Percentiles rank a stretch among this genome's conserved stretches.
Evolutionary conservation across 1,140 invertebrate genomes (phyloP).

Genomic region (Antheraea pernyi): DNA sequence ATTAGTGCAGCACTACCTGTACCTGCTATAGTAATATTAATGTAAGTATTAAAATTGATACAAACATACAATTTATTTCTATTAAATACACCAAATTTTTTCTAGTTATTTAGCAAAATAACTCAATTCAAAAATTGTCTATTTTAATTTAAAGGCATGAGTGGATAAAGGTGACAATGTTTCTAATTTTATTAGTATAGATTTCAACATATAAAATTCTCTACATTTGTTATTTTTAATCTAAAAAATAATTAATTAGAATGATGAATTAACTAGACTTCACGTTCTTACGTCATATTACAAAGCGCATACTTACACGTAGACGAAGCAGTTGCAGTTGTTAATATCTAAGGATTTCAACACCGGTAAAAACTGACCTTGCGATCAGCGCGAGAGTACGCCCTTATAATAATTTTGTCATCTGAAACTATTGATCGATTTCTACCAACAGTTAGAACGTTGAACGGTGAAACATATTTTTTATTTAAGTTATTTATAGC

Average conservation of each 20-base stretch:
- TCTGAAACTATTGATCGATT: conserved; percentile 41
- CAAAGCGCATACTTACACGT: conserved; percentile 31
- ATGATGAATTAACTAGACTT: too few species aligned
- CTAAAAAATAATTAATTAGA: too few species aligned
- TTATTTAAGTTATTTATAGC: conserved; percentile 26
- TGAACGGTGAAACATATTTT: conserved; percentile 58
- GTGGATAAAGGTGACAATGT: too few species aligned
- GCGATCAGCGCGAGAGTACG: conserved; percentile 44
- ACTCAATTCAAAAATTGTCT: too few species aligned
- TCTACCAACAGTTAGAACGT: conserved; percentile 51
- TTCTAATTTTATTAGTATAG: too few species aligned
- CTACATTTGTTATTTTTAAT: too few species aligned
- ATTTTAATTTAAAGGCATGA: too few species aligned
- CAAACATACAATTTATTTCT: too few species aligned
- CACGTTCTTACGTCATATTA: neutral
- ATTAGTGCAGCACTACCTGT: conserved; percentile 71
- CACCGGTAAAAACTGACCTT: conserved; percentile 61
- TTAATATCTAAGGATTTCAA: conserved; percentile 38
- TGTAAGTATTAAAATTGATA: conserved; percentile 52
- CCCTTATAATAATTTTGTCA: conserved; percentile 56
- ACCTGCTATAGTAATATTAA: conserved; percentile 69
- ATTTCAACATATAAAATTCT: too few species aligned
- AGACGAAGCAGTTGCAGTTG: conserved; percentile 24
- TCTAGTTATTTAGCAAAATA: too few species aligned
- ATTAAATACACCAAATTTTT: too few species aligned